Percentiles rank a stretch among this genome's conserved stretches.
phyloP scores from a whole-genome alignment of 1,140 invertebrate genomes.

The Halotydeus destructor region DNA sequence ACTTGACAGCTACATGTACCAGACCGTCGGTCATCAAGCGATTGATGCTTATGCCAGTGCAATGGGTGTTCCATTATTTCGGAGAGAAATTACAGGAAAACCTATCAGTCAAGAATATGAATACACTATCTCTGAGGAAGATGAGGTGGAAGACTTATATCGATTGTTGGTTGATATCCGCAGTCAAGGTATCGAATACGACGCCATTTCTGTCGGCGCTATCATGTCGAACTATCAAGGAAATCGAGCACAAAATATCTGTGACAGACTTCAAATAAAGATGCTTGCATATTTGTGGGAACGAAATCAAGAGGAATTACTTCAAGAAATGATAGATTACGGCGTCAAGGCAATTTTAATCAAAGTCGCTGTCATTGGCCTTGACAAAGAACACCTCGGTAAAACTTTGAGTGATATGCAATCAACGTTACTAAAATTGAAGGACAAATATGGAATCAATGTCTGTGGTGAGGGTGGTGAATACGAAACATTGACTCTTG shows the following conservation, averaged over 20 bases:
- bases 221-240: slow-evolving; percentile 96
- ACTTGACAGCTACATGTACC: slow-evolving; percentile 97
- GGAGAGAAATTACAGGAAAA: slow-evolving; percentile 49
- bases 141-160: slow-evolving; percentile 98
- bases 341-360: slow-evolving; percentile 81
- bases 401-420: slow-evolving; percentile 61
- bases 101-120: slow-evolving; percentile 50
- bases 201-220: slow-evolving; percentile 85
- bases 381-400: slow-evolving; percentile 69
- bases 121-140: slow-evolving; percentile 54
- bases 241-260: slow-evolving; percentile 93
- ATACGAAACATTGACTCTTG: slow-evolving; percentile 91
- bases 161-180: slow-evolving; percentile 53
- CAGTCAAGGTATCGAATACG: slow-evolving; percentile 52
- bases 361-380: slow-evolving; percentile 60
- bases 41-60: slow-evolving; percentile 78
- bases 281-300: slow-evolving; percentile 83
- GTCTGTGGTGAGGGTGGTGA: slow-evolving; percentile 97
- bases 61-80: slow-evolving; percentile 73
- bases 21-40: slow-evolving; percentile 90
- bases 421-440: slow-evolving; percentile 61
- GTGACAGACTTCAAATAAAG: slow-evolving; percentile 62
- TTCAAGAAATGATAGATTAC: slow-evolving; percentile 92
- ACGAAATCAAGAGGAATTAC: slow-evolving; percentile 70
- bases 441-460: slow-evolving; percentile 84